phyloP scores from a whole-genome alignment of 2,888 invertebrate species.

The Eretmocerus hayati region DNA sequence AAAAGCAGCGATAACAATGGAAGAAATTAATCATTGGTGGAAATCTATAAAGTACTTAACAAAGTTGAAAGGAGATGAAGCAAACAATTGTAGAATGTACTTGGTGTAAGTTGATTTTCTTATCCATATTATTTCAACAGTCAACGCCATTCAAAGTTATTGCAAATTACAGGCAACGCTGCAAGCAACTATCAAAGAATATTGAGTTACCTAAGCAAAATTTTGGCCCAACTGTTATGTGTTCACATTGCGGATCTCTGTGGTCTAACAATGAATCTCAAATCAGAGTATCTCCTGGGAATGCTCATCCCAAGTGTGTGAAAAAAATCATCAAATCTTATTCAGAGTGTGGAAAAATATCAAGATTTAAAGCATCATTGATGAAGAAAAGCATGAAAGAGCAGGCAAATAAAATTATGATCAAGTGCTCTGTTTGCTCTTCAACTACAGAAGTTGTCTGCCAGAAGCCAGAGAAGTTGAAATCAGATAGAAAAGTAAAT shows the following conservation, averaged over 20 bases:
- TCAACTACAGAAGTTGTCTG: conserved; percentile 28
- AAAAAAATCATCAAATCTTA: conserved; percentile 25
- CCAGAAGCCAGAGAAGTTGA: conserved; percentile 30
- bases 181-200: conserved; percentile 7
- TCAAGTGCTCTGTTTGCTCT: conserved; percentile 36
- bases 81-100: conserved; percentile 22
- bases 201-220: conserved; percentile 27
- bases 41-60: conserved; percentile 11
- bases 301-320: conserved; percentile 26
- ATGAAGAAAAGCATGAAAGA: conserved; percentile 31
- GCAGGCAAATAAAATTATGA: conserved; percentile 31
- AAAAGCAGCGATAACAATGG: conserved; percentile 6
- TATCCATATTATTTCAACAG: background rate
- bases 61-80: conserved; percentile 10
- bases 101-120: conserved; percentile 26
- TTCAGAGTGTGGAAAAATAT: conserved; percentile 18
- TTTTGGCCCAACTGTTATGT: conserved; percentile 34
- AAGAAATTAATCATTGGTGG: conserved; percentile 16
- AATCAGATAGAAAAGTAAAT: conserved; percentile 10
- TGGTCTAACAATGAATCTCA: conserved; percentile 31
- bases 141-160: background rate
- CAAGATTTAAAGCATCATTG: conserved; percentile 28
- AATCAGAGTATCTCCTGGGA: conserved; percentile 29
- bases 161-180: conserved; percentile 10
- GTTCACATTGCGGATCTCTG: conserved; percentile 34